phyloP scores from a whole-genome alignment of 1,140 invertebrate species.

The Dermatophagoides farinae region DNA sequence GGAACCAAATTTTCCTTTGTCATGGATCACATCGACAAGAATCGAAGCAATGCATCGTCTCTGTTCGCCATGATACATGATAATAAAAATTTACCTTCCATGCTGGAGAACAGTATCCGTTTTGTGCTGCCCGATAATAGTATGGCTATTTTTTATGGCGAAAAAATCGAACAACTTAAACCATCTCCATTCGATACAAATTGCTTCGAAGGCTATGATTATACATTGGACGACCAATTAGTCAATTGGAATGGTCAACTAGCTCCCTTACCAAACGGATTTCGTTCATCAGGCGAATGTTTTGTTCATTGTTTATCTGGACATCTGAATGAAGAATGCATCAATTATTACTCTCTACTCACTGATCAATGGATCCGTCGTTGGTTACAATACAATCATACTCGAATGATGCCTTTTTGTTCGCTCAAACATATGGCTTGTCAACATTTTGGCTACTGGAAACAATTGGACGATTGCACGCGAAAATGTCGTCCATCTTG shows the following conservation, averaged over 20 bases:
- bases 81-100: background rate
- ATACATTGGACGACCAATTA: background rate
- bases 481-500: background rate
- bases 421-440: background rate
- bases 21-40: background rate
- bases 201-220: background rate
- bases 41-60: background rate
- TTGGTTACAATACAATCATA: background rate
- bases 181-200: background rate
- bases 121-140: background rate
- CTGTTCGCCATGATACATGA: background rate
- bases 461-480: background rate
- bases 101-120: background rate
- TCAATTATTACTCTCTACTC: background rate
- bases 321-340: background rate
- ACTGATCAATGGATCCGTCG: background rate
- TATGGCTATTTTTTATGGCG: background rate
- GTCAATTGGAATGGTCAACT: background rate
- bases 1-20: background rate
- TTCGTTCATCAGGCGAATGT: background rate
- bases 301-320: background rate
- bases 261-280: background rate
- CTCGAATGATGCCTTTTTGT: background rate
- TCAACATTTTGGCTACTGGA: background rate
- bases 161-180: slow-evolving; percentile 7